These are phyloP conservation scores for Hydrozoanthus tunicans DNA, from an alignment of 64 coral and sea anemone species.

Conservation along the genomic window DNA sequence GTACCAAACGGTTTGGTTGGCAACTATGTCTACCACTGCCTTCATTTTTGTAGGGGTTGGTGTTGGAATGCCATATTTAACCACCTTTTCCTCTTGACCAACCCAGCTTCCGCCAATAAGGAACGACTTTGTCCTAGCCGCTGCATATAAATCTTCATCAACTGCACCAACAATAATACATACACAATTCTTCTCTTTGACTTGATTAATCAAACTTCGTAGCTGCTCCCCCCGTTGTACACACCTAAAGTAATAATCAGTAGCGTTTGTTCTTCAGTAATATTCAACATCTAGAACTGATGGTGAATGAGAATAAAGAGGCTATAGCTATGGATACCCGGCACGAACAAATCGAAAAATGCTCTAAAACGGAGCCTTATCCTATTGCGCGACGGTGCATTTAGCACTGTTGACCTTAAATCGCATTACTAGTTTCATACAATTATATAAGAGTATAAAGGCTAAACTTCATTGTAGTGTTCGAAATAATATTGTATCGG, in stretches of 20 bases:
- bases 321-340: too few relatives aligned
- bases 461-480: too few relatives aligned
- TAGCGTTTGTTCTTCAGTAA: too few relatives aligned
- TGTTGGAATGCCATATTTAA: constrained; percentile 60
- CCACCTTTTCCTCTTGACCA: background rate
- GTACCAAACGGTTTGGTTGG: constrained; percentile 65
- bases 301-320: too few relatives aligned
- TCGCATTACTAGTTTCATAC: too few relatives aligned
- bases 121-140: constrained; percentile 59
- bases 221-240: background rate
- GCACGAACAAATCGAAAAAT: too few relatives aligned
- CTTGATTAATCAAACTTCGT: background rate
- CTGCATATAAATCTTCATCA: constrained; percentile 36
- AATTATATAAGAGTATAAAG: too few relatives aligned
- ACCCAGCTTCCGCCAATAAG: constrained; percentile 64
- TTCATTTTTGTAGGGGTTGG: constrained; percentile 43
- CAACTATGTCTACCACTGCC: constrained; percentile 32
- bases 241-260: background rate
- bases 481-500: too few relatives aligned
- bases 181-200: background rate
- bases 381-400: too few relatives aligned
- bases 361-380: too few relatives aligned
- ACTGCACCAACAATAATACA: constrained; percentile 67
- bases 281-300: too few relatives aligned
- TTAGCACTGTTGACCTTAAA: too few relatives aligned